phyloP scores from a whole-genome alignment of 2,113 vertebrate species.

The Megaptera novaeangliae region DNA sequence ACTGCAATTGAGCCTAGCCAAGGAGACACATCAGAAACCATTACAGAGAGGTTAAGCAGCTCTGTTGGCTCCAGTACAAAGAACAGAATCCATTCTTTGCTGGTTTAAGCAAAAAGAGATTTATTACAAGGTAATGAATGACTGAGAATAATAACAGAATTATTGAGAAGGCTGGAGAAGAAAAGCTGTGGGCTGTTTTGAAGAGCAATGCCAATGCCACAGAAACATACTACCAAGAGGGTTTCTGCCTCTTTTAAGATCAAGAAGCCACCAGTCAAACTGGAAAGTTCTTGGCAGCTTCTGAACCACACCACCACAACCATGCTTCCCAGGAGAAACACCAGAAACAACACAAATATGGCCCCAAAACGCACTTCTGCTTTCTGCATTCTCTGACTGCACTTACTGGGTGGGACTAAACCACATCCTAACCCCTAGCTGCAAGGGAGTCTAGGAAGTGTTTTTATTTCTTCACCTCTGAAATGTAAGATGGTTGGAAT shows the following conservation, averaged over 20 bases:
- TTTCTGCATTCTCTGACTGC: not conserved
- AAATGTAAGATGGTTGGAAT: not conserved
- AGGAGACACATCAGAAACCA: not conserved
- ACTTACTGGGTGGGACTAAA: not conserved
- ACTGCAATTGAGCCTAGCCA: not conserved
- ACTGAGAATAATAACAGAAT: not conserved
- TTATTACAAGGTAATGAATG: not conserved
- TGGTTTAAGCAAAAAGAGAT: conserved; percentile 4
- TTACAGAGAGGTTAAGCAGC: not conserved
- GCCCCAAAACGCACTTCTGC: not conserved
- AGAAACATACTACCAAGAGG: not conserved
- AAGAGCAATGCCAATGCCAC: not conserved
- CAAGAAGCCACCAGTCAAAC: not conserved
- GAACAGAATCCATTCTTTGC: not conserved
- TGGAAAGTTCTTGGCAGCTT: not conserved
- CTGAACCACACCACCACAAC: not conserved
- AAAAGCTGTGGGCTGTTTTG: not conserved
- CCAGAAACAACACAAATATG: not conserved
- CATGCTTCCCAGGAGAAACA: not conserved
- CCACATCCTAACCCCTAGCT: not conserved
- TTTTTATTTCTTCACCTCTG: not conserved
- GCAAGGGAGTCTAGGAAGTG: not conserved
- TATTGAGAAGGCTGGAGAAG: not conserved
- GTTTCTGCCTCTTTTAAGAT: not conserved
- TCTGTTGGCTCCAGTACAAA: not conserved